Conservation (phyloP, 2,113 vertebrate genomes). For the Plectropomus leopardus region DNA sequence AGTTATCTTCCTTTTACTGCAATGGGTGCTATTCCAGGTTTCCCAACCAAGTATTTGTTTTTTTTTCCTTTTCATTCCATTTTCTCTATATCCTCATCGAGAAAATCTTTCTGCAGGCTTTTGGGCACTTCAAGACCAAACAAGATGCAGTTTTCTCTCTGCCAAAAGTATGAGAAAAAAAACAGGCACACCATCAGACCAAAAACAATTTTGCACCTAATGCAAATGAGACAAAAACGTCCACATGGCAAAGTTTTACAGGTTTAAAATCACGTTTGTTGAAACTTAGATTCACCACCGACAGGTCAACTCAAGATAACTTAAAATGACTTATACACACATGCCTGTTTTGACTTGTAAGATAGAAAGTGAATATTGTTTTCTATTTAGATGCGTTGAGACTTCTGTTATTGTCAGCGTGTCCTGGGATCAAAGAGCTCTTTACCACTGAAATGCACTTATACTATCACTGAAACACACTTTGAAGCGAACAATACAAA, state of each 20-base stretch:
- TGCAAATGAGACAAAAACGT: too few species aligned
- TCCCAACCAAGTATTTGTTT: not conserved
- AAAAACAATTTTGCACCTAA: too few species aligned
- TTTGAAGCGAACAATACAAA: constrained; percentile 55
- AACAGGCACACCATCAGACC: too few species aligned
- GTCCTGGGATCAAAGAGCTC: constrained; percentile 50
- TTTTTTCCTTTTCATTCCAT: not conserved
- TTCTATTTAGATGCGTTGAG: not conserved
- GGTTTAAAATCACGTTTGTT: too few species aligned
- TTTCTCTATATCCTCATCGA: not conserved
- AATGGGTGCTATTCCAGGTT: not conserved
- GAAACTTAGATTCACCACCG: not conserved
- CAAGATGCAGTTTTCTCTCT: too few species aligned
- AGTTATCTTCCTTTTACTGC: not conserved
- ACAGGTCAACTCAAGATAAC: not conserved
- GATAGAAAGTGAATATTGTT: constrained; percentile 6
- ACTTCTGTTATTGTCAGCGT: constrained; percentile 28
- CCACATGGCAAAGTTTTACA: too few species aligned
- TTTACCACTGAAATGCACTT: constrained; percentile 26
- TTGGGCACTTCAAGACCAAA: too few species aligned
- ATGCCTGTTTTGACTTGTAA: not conserved
- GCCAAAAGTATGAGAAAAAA: too few species aligned
- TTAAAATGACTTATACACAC: not conserved
- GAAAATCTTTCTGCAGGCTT: not conserved
- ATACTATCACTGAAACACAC: constrained; percentile 58